phyloP scores from a whole-genome alignment of 2,888 invertebrate genomes.

The Arge pagana region DNA sequence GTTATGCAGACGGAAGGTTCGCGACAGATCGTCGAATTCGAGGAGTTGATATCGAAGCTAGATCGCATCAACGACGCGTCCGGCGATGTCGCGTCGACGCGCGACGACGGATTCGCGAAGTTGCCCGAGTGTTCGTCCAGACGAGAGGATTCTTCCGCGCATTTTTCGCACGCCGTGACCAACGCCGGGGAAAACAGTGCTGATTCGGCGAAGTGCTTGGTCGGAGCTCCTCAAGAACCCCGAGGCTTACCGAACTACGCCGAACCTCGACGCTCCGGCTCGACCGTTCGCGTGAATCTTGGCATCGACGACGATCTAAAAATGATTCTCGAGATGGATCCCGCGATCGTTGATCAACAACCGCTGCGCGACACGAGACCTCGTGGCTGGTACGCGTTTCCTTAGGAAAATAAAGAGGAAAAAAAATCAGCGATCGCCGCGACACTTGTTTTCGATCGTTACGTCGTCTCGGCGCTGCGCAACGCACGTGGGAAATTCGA shows the following conservation, averaged over 20 bases:
- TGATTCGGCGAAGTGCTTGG: too few relatives aligned
- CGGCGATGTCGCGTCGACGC: slow-evolving; percentile 14
- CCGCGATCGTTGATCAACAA: slow-evolving; percentile 62
- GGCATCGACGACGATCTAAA: slow-evolving; percentile 66
- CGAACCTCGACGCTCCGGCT: too few relatives aligned
- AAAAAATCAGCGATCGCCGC: too few relatives aligned
- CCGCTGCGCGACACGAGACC: slow-evolving; percentile 47
- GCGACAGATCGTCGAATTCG: slow-evolving; percentile 56
- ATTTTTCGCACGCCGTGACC: too few relatives aligned
- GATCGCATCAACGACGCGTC: slow-evolving; percentile 50
- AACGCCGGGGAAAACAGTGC: too few relatives aligned
- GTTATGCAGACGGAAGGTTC: slow-evolving; percentile 48
- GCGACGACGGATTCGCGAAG: neutral
- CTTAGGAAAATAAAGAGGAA: too few relatives aligned
- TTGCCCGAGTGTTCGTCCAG: slow-evolving; percentile 2
- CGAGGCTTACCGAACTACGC: slow-evolving; percentile 3
- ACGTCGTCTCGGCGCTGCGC: too few relatives aligned
- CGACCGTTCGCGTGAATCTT: slow-evolving; percentile 60
- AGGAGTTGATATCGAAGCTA: slow-evolving; percentile 54
- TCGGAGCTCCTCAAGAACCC: too few relatives aligned
- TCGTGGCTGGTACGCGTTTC: slow-evolving; percentile 58
- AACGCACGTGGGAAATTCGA: too few relatives aligned
- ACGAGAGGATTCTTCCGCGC: slow-evolving; percentile 5
- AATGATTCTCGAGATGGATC: slow-evolving; percentile 68
- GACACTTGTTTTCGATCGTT: too few relatives aligned